Evolutionary conservation across 2,888 invertebrate species (phyloP), one percentile per base, ranked within the genome.

Genomic region (Hedychridium roseum): DNA sequence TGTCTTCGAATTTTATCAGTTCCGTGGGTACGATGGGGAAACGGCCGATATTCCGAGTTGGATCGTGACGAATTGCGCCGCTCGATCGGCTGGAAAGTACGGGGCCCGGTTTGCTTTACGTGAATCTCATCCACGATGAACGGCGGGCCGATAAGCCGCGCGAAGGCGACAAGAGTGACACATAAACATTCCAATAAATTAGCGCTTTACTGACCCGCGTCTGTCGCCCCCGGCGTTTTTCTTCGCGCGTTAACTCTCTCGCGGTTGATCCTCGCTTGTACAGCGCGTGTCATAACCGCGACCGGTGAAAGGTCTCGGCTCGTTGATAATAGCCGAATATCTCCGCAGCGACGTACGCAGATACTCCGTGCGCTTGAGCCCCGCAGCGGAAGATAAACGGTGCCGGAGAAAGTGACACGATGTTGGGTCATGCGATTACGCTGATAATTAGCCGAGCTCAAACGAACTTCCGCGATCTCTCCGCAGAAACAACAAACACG

Each of bases 101-200:
- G n/a, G n/a, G n/a, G n/a, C n/a, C n/a, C n/a, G n/a, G n/a, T n/a
- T n/a, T n/a, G n/a, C n/a, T n/a, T n/a, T n/a, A n/a, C n/a, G n/a
- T n/a, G n/a, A n/a, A 45, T 45, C 44, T 45, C 41, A 44, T 30
- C 16, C 60, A 50, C 54, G 51, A 65, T 64, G 63, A 69, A 69
- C 50, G 52, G 46, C 31, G 27, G 20, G 39, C 17, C 43, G 42
- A 47, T 47, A 30, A 32, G 45, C 51, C 27, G 53, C 43, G 40
- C 44, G 46, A 47, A 23, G 53, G 58, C 60, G 57, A 64, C 65
- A 70, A 62, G 68, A 68, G 71, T 68, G 71, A 73, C 73, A 76
- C 76, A 75, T 75, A 78, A 78, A 79, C 79, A 78, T 78, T 79
- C 72, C 71, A 76, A 79, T 79, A 79, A 78, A 79, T 79, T 79